Percentiles rank a stretch among this genome's conserved stretches.
Conservation (phyloP, 1,140 invertebrate genomes). For the Drosophila truncata region DNA sequence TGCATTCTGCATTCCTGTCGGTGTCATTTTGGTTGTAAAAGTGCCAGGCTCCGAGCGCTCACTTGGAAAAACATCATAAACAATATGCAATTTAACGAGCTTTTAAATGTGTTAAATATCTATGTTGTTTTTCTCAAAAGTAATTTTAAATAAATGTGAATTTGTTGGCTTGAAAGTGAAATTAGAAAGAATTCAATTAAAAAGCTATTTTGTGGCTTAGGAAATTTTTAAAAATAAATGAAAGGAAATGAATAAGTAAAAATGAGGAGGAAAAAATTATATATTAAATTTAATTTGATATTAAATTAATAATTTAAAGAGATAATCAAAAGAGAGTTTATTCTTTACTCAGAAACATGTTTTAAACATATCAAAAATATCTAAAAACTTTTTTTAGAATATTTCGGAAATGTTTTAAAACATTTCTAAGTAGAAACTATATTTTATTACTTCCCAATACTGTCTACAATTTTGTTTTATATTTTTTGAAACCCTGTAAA, state of each 20-base stretch:
- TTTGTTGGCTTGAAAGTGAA: not conserved
- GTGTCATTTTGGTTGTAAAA: conserved; percentile 51
- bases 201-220: not conserved
- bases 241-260: not conserved
- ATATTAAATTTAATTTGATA: too few relatives aligned
- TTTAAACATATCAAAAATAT: too few relatives aligned
- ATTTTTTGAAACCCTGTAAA: not conserved
- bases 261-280: too few relatives aligned
- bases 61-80: conserved; percentile 6
- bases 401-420: not conserved
- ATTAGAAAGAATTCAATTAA: not conserved
- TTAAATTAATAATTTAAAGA: too few relatives aligned
- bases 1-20: conserved; percentile 65
- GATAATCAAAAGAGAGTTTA: too few relatives aligned
- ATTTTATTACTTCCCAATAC: not conserved
- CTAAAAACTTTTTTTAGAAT: not conserved
- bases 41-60: conserved; percentile 19
- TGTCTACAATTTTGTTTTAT: not conserved
- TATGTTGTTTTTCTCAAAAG: not conserved
- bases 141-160: not conserved
- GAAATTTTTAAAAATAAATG: not conserved
- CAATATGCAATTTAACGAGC: not conserved
- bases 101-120: not conserved
- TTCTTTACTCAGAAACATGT: too few relatives aligned
- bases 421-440: not conserved